Evolutionary conservation across 2,888 invertebrate genomes (phyloP), one percentile per base, ranked within the genome.

Genomic region (Epirrhoe tristata): DNA sequence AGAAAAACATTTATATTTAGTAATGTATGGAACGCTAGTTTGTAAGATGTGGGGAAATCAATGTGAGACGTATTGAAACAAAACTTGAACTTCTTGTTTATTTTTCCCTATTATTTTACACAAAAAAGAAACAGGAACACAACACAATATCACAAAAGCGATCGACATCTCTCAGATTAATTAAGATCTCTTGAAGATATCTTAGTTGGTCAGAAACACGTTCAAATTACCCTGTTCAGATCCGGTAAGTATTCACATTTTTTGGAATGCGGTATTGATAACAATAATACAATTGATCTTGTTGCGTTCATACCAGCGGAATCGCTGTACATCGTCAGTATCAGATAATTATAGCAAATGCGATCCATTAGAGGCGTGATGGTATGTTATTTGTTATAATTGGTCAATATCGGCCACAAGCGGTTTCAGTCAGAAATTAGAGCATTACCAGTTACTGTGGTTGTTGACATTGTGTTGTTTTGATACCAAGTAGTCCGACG

Each of bases 371-470:
- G n/a, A 48, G 46, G 65, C 65, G 62, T 60, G 52, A 65, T 67
- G 62, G 51, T 52, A 61, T 67, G 71, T 67, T 62, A 71, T 65
- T 57, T 63, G 62, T 69, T 69, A 71, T 69, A 67, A 69, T 65
- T 67, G 69, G 64, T 53, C 43, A 55, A 52, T 59, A 58, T 63
- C 59, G 36, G 56, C 61, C 66, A 34, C 64, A 64, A 63, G 57
- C 66, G 52, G 61, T 43, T 58, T 31, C 54, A 64, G 56, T 64
- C 64, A 66, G 63, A 43, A 66, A 66, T 58, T 66, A 59, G 68
- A 59, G 16, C 69, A 58, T 56, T 54, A 63, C 53, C 58, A 65
- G 53, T 64, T 64, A 65, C 63, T 66, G 56, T 62, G 56, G 51
- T 63, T 32, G 43, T 60, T 53, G 24, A 43, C n/a, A 43, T 52